Conservation (phyloP, 1,140 invertebrate genomes). For the Eciton burchellii region DNA sequence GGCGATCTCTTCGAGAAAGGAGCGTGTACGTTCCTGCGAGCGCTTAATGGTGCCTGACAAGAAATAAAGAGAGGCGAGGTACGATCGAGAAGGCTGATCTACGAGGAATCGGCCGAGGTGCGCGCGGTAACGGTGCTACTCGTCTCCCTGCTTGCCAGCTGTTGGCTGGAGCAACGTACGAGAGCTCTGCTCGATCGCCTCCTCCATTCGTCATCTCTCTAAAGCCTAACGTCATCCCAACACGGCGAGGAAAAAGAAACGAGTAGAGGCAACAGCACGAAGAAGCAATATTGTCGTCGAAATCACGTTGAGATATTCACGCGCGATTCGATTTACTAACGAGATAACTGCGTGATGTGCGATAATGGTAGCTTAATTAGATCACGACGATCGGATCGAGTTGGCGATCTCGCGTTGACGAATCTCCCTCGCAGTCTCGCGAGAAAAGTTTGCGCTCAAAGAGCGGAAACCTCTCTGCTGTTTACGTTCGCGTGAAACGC, state of each 20-base stretch:
- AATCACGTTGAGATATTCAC: too few species aligned
- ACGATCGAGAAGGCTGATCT: slow-evolving; percentile 72
- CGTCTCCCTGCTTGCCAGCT: slow-evolving; percentile 74
- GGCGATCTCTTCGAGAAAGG: neutral
- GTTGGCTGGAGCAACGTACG: slow-evolving; percentile 54
- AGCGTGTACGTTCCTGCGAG: slow-evolving; percentile 50
- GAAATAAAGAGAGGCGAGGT: slow-evolving; percentile 64
- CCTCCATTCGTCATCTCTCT: slow-evolving; percentile 48
- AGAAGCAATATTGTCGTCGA: neutral
- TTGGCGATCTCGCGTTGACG: neutral
- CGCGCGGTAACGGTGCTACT: slow-evolving; percentile 69
- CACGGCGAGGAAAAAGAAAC: neutral
- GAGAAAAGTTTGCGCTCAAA: slow-evolving; percentile 8
- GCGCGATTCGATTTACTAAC: too few species aligned
- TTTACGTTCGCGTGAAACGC: slow-evolving; percentile 40
- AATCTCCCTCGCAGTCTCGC: neutral
- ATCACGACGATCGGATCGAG: too few species aligned
- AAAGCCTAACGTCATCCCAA: slow-evolving; percentile 1
- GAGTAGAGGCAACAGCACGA: slow-evolving; percentile 12
- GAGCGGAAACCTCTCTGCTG: neutral
- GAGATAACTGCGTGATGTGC: too few species aligned
- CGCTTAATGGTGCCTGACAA: slow-evolving; percentile 65
- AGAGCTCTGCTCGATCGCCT: slow-evolving; percentile 6
- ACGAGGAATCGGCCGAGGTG: slow-evolving; percentile 67
- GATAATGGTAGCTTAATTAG: too few species aligned